Base-by-base conservation (phyloP, 2,113 vertebrate genomes). In the Toxotes chatareus region DNA sequence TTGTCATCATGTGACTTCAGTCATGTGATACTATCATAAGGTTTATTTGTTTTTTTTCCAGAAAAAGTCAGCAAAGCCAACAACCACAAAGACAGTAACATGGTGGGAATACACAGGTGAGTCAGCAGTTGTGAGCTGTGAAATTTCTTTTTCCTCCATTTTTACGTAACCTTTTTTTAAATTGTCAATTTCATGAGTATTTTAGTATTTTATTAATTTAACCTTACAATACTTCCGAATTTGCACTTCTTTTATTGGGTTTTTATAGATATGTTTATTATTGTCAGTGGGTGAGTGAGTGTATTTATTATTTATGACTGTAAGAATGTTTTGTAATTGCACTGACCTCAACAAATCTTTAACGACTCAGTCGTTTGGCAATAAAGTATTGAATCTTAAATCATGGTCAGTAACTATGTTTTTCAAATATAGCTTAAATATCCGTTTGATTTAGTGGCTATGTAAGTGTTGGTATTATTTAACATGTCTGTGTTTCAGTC, bases 11-110 rank as follows among this genome's bases (percentile, higher is more conserved):
- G 3, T 6, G 51, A 70, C 16, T 47, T 32, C 31, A 34, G 14
- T 57, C 11, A 12, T 31, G 23, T 46, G 13, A 63, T 49, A 19
- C 19, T 19, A 5, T 27, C 27, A 27, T 27, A 27, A 1, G 21
- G 2, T 5, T 14, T 42, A 42, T 49, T 53, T 80, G 44, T 57
- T 51, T 38, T 47, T 63, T 31, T 62, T 94, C 47, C 95, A 99
- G 98, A 99, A 95, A 99, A 99, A 95, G 98, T 99, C 94, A 99
- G 97, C 96, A 99, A 98, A 96, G 97, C 98, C 92, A 97, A 98
- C 92, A 97, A 97, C 96, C 97, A 97, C 93, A 99, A 97, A 93
- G 97, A 98, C 89, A 94, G 93, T 64, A 86, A 96, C 92, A 95
- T 98, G 93, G 94, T 96, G 91, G 95, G 96, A 70, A 96, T 96